These are phyloP conservation scores for Poecilia velifera DNA, from an alignment of 2,797 vertebrate species.

Conservation along the genomic window DNA sequence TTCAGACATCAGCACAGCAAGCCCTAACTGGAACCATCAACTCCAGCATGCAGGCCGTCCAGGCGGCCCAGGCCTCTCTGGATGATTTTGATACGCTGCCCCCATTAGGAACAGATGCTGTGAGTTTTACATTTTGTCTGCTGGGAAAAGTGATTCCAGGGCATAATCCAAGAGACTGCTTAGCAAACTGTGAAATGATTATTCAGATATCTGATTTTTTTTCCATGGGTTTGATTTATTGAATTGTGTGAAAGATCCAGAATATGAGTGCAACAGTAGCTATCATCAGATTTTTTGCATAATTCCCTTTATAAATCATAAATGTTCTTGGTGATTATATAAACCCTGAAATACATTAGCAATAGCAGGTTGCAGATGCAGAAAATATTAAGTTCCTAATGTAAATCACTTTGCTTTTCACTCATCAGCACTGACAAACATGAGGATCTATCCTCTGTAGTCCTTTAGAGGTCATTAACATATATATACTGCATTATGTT, in stretches of 20 bases:
- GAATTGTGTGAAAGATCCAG: neutral
- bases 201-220: neutral
- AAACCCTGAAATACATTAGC: neutral
- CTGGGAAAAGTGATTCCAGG: neutral
- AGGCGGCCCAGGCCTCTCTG: slow-evolving; percentile 91
- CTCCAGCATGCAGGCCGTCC: slow-evolving; percentile 97
- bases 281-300: neutral
- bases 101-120: slow-evolving; percentile 92
- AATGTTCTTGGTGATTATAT: neutral
- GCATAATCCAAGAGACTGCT: neutral
- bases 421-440: neutral
- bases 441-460: neutral
- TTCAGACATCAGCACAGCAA: slow-evolving; percentile 95
- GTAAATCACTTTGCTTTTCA: neutral
- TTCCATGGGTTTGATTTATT: neutral
- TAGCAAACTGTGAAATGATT: neutral
- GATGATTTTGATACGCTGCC: slow-evolving; percentile 92
- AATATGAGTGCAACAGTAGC: neutral
- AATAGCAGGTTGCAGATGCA: neutral
- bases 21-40: slow-evolving; percentile 97
- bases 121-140: slow-evolving; percentile 73
- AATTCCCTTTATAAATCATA: neutral
- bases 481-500: neutral
- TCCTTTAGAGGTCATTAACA: neutral
- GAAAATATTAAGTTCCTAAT: neutral